Conservation (phyloP, 2,888 invertebrate genomes). For the Scaptomyza cyrtandrae region DNA sequence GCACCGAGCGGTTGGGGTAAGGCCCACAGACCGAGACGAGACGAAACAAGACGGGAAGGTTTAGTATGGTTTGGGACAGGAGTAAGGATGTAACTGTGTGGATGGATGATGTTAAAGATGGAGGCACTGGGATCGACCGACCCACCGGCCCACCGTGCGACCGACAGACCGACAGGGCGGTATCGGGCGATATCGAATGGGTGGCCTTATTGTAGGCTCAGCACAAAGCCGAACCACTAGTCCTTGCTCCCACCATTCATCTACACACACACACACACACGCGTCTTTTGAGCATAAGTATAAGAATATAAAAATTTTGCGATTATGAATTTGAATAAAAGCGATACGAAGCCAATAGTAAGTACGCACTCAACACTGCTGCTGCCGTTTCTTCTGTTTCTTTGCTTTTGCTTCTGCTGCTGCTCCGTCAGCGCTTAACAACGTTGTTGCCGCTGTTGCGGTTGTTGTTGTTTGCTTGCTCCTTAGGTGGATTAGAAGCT, state of each 20-base stretch:
- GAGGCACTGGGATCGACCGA: slow-evolving; percentile 12
- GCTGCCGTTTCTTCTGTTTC: background rate
- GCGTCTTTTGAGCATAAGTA: slow-evolving; percentile 73
- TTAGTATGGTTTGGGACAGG: background rate
- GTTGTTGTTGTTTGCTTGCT: slow-evolving; percentile 12
- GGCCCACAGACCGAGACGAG: slow-evolving; percentile 10
- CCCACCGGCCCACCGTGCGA: slow-evolving; percentile 8
- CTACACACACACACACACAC: slow-evolving; percentile 34
- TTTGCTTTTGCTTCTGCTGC: slow-evolving; percentile 3
- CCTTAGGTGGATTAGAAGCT: slow-evolving; percentile 67
- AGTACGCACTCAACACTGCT: slow-evolving; percentile 51
- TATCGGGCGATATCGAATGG: slow-evolving; percentile 40
- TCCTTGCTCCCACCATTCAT: slow-evolving; percentile 29
- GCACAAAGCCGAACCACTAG: slow-evolving; percentile 72
- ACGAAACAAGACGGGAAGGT: slow-evolving; percentile 6
- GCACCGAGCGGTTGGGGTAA: slow-evolving; percentile 24
- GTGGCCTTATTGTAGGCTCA: slow-evolving; percentile 65
- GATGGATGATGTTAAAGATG: slow-evolving; percentile 1
- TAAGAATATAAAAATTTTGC: slow-evolving; percentile 80
- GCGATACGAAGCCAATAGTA: slow-evolving; percentile 76
- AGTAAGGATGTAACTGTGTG: slow-evolving; percentile 25
- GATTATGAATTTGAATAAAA: slow-evolving; percentile 84
- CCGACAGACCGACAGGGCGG: background rate
- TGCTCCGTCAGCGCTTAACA: slow-evolving; percentile 38
- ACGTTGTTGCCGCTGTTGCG: slow-evolving; percentile 16